Evolutionary conservation across 2,797 vertebrate species (phyloP).

Genomic region (Bucorvus abyssinicus): DNA sequence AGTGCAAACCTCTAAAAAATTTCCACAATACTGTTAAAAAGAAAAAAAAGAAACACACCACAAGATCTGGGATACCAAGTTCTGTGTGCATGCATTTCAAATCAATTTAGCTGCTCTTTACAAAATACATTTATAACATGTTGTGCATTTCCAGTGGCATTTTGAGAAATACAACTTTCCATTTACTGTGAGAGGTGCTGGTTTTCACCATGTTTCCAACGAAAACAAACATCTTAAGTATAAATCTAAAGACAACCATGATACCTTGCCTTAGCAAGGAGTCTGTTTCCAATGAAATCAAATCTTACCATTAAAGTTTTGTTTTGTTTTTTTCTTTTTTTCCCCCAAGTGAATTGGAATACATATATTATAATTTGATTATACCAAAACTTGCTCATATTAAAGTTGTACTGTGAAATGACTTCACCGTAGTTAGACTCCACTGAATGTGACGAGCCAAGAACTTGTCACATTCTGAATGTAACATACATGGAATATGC

Average conservation of each 20-base stretch:
- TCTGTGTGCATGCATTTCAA: constrained; percentile 27
- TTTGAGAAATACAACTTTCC: constrained; percentile 56
- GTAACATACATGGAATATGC: constrained; percentile 71
- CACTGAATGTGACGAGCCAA: constrained; percentile 64
- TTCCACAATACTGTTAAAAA: constrained; percentile 11
- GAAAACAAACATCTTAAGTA: constrained; percentile 61
- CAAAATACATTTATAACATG: constrained; percentile 39
- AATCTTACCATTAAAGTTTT: constrained; percentile 57
- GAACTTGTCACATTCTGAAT: constrained; percentile 70
- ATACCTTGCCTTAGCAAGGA: constrained; percentile 53
- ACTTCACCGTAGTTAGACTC: constrained; percentile 67
- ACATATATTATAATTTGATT: constrained; percentile 67
- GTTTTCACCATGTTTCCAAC: constrained; percentile 44
- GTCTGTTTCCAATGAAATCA: constrained; percentile 51
- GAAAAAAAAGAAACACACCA: neutral
- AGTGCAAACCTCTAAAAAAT: constrained; percentile 21
- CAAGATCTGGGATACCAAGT: constrained; percentile 15
- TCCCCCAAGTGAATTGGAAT: constrained; percentile 10
- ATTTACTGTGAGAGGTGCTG: constrained; percentile 53
- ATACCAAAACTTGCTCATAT: constrained; percentile 66
- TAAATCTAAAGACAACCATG: constrained; percentile 38
- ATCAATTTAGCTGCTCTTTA: constrained; percentile 44
- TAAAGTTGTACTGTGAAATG: constrained; percentile 70
- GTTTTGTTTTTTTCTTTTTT: neutral
- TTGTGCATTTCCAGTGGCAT: constrained; percentile 60